Conservation (phyloP, 2,888 invertebrate genomes). For the Drosophila limbata region DNA sequence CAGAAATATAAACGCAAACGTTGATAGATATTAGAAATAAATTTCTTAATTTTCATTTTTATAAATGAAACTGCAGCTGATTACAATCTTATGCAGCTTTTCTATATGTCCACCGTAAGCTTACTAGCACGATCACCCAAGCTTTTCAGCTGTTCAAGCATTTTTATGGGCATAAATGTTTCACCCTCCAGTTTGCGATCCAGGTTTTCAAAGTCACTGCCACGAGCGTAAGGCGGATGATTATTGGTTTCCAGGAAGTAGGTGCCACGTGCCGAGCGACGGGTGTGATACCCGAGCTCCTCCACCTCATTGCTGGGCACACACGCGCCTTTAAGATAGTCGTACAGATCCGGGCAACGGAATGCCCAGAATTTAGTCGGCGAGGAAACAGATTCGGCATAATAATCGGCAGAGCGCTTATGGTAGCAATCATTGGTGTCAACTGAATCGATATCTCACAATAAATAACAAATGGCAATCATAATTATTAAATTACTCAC, state of each 20-base stretch:
- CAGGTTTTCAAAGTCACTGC: slow-evolving; percentile 5
- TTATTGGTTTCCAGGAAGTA: slow-evolving; percentile 85
- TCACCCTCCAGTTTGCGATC: slow-evolving; percentile 2
- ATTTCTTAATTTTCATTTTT: not conserved
- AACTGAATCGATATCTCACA: slow-evolving; percentile 17
- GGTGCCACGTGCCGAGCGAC: slow-evolving; percentile 83
- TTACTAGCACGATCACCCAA: not conserved
- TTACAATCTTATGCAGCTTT: not conserved
- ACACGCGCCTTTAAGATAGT: slow-evolving; percentile 86
- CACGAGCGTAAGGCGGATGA: slow-evolving; percentile 52
- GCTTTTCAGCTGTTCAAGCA: not conserved
- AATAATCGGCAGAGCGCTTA: slow-evolving; percentile 87
- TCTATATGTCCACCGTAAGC: not conserved
- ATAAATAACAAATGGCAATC: not conserved
- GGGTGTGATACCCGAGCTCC: slow-evolving; percentile 86
- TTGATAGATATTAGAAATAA: not conserved
- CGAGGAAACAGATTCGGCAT: slow-evolving; percentile 86
- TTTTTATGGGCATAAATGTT: slow-evolving; percentile 4
- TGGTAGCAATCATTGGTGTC: slow-evolving; percentile 86
- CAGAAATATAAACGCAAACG: not conserved
- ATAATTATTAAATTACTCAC: slow-evolving; percentile 12
- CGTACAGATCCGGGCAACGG: slow-evolving; percentile 84
- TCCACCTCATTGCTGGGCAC: slow-evolving; percentile 59
- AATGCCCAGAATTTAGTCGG: slow-evolving; percentile 86
- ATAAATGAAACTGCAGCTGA: not conserved